Conservation (phyloP, 1,140 invertebrate species). For the Sitodiplosis mosellana region DNA sequence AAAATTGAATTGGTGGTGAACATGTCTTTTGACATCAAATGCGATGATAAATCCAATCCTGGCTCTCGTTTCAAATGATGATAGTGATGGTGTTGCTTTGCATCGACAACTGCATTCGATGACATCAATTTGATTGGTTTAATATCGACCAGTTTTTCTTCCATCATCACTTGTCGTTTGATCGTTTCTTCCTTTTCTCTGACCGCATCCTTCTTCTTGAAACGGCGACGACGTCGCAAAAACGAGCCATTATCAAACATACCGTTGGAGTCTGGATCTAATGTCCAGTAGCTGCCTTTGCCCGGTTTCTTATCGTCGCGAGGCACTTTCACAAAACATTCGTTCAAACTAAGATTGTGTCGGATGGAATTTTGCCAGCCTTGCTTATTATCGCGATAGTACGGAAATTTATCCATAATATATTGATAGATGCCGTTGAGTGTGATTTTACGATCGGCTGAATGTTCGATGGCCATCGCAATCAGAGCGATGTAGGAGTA, state of each 20-base stretch:
- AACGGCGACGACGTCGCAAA: slow-evolving; percentile 70
- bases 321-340: slow-evolving; percentile 95
- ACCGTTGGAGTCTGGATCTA: slow-evolving; percentile 90
- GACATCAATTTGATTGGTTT: slow-evolving; percentile 24
- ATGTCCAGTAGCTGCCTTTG: slow-evolving; percentile 94
- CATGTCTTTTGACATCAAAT: slow-evolving; percentile 5
- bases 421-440: slow-evolving; percentile 97
- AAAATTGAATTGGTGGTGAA: slow-evolving; percentile 11
- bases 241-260: slow-evolving; percentile 99
- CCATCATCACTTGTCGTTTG: slow-evolving; percentile 40
- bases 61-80: slow-evolving; percentile 6
- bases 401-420: slow-evolving; percentile 95
- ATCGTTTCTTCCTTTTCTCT: slow-evolving; percentile 74
- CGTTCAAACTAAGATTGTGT: slow-evolving; percentile 94
- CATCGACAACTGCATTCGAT: slow-evolving; percentile 17
- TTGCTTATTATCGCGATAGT: slow-evolving; percentile 94
- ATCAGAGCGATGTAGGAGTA: slow-evolving; percentile 97
- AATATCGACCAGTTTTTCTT: slow-evolving; percentile 21
- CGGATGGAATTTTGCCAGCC: slow-evolving; percentile 90
- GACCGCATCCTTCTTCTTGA: slow-evolving; percentile 89
- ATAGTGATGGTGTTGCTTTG: neutral
- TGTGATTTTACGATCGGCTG: slow-evolving; percentile 84
- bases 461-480: slow-evolving; percentile 93
- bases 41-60: slow-evolving; percentile 18
- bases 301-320: slow-evolving; percentile 84